These are phyloP conservation scores for Catharus fuscescens DNA, from an alignment of 2,113 vertebrate species.

Conservation along the genomic window DNA sequence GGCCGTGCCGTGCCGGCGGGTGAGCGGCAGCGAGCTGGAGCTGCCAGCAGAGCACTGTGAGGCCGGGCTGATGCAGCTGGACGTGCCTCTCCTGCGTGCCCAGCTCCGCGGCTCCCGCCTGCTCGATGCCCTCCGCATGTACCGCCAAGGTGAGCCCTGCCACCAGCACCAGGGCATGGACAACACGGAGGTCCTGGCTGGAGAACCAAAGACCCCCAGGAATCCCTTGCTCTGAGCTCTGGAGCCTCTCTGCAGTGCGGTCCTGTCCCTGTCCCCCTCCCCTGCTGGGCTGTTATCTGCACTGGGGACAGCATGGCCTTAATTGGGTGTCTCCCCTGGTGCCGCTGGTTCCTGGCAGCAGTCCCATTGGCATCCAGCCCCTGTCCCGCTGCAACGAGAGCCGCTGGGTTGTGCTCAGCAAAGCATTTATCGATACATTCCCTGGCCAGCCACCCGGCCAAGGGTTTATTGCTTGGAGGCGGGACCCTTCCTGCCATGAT, in stretches of 20 bases:
- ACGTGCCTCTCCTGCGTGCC: constrained; percentile 88
- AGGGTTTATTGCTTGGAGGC: constrained; percentile 73
- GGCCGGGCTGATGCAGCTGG: constrained; percentile 89
- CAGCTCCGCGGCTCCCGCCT: constrained; percentile 93
- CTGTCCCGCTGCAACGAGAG: neutral
- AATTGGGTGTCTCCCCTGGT: constrained; percentile 42
- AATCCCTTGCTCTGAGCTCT: neutral
- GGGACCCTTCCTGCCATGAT: constrained; percentile 55
- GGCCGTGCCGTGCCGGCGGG: constrained; percentile 74
- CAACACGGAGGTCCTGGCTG: fast-evolving
- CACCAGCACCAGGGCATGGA: neutral
- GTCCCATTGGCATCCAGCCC: constrained; percentile 7
- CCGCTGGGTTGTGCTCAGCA: neutral
- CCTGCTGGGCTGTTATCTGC: neutral
- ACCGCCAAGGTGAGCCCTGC: constrained; percentile 83
- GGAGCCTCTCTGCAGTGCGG: fast-evolving
- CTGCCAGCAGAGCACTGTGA: constrained; percentile 85
- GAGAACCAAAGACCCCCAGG: neutral
- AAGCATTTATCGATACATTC: constrained; percentile 45
- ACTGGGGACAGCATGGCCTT: constrained; percentile 36
- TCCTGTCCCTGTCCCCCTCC: neutral
- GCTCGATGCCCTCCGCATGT: constrained; percentile 91
- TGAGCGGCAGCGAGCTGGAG: constrained; percentile 82
- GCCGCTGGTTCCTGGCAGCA: neutral
- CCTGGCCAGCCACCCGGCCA: neutral